Evolutionary conservation across 2,888 invertebrate species (phyloP).

Genomic region (Mesopsocus fuscifrons): DNA sequence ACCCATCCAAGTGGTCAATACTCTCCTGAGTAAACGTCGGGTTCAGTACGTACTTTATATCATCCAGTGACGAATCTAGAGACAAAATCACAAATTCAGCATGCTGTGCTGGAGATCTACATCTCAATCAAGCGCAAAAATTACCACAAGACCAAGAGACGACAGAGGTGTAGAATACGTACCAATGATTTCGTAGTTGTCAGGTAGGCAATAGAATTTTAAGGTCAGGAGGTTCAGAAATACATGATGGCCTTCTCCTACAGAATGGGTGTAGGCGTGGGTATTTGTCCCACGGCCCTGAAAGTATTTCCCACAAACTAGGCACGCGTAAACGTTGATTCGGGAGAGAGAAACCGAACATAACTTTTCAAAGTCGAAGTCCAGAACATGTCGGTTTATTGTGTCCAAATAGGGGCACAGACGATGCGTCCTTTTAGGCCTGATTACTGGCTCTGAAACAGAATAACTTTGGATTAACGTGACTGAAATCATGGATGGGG

Average conservation of each 20-base stretch:
- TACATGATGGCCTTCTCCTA: slow-evolving; percentile 94
- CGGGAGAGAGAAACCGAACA: slow-evolving; percentile 95
- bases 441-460: not conserved
- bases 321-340: slow-evolving; percentile 97
- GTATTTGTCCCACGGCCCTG: slow-evolving; percentile 89
- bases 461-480: no score
- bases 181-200: slow-evolving; percentile 98
- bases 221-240: slow-evolving; percentile 91
- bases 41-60: slow-evolving; percentile 95
- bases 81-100: slow-evolving; percentile 16
- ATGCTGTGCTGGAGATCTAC: slow-evolving; percentile 10
- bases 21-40: slow-evolving; percentile 80
- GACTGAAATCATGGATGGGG: no score
- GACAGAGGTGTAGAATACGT: slow-evolving; percentile 21
- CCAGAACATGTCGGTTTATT: slow-evolving; percentile 87
- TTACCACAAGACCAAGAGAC: slow-evolving; percentile 11
- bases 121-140: no score
- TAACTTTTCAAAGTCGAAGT: slow-evolving; percentile 99
- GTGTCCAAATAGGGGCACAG: slow-evolving; percentile 95
- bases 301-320: slow-evolving; percentile 98
- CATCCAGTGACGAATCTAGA: slow-evolving; percentile 84
- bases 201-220: slow-evolving; percentile 96
- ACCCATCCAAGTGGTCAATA: slow-evolving; percentile 61
- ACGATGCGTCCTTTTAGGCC: slow-evolving; percentile 22
- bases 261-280: slow-evolving; percentile 97